Evolutionary conservation across 2,888 invertebrate species (phyloP).

Genomic region (Melangyna quadrimaculata): DNA sequence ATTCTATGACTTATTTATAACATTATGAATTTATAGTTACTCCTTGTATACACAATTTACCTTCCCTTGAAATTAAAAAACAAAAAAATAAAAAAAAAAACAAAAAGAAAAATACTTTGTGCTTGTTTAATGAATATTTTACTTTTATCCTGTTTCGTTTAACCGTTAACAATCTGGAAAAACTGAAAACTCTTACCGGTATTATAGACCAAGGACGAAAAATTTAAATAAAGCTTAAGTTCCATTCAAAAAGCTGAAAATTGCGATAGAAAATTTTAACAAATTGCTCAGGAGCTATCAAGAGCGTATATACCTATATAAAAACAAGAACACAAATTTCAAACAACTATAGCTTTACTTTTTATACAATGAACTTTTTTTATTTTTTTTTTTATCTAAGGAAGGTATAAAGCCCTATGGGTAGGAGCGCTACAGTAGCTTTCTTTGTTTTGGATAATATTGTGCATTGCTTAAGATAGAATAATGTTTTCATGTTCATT

Average conservation of each 20-base stretch:
- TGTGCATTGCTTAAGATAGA: slow-evolving; percentile 18
- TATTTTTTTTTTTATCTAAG: neutral
- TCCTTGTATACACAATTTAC: neutral
- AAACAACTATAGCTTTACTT: neutral
- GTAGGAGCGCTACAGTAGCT: neutral
- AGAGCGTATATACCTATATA: too few relatives aligned
- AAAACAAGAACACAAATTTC: slow-evolving; percentile 1
- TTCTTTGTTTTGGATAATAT: slow-evolving; percentile 15
- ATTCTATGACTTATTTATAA: neutral
- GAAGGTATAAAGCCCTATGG: neutral
- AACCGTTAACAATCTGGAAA: slow-evolving; percentile 27
- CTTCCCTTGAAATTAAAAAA: slow-evolving; percentile 3
- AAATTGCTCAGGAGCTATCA: slow-evolving; percentile 25
- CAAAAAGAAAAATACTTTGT: slow-evolving; percentile 8
- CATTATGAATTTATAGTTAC: neutral
- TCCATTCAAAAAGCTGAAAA: slow-evolving; percentile 19
- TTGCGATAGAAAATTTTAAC: slow-evolving; percentile 15
- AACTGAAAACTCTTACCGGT: neutral
- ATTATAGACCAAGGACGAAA: slow-evolving; percentile 2
- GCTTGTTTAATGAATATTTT: slow-evolving; percentile 18
- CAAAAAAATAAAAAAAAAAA: neutral
- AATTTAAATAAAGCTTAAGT: slow-evolving; percentile 27
- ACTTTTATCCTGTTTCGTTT: slow-evolving; percentile 22
- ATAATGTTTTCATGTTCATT: slow-evolving; percentile 32
- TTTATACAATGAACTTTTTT: neutral